A percentile compares a stretch with the other conserved stretches of the same genome.
These are phyloP conservation scores for Euproctis similis DNA, from an alignment of 2,888 invertebrate species.

Conservation along the genomic window DNA sequence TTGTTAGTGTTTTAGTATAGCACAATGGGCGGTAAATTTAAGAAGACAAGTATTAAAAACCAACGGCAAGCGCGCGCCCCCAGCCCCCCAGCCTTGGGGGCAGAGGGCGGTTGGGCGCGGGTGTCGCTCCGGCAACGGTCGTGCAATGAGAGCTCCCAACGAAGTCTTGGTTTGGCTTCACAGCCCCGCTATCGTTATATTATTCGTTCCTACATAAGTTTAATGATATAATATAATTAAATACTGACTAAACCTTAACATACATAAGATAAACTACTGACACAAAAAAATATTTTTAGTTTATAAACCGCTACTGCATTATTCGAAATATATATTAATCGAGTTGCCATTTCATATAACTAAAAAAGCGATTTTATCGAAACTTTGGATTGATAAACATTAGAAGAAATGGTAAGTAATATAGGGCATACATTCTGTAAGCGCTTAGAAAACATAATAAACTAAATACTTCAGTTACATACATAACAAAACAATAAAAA, in stretches of 20 bases:
- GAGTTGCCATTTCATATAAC: constrained; percentile 14
- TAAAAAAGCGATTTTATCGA: constrained; percentile 5
- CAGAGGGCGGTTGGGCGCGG: too few relatives aligned
- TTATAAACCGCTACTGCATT: constrained; percentile 16
- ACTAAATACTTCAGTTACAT: constrained; percentile 35
- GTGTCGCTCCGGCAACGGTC: constrained; percentile 18
- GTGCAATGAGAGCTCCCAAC: constrained; percentile 29
- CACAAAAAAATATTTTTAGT: constrained; percentile 8
- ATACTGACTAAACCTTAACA: constrained; percentile 30
- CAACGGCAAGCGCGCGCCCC: too few relatives aligned
- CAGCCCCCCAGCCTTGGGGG: too few relatives aligned
- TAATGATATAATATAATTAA: constrained; percentile 32
- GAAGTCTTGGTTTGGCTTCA: constrained; percentile 62
- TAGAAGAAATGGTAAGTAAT: constrained; percentile 37
- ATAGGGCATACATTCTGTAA: constrained; percentile 24
- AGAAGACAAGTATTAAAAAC: too few relatives aligned
- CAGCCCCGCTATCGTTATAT: constrained; percentile 54
- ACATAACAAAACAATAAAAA: constrained; percentile 50
- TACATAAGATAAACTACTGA: constrained; percentile 20
- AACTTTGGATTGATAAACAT: constrained; percentile 11
- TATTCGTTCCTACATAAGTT: constrained; percentile 50
- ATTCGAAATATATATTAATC: constrained; percentile 17
- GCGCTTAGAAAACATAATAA: constrained; percentile 27
- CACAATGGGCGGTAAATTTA: too few relatives aligned
- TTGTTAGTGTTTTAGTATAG: too few relatives aligned